phyloP scores from a whole-genome alignment of 2,797 vertebrate species.

The Rhinophrynus dorsalis region DNA sequence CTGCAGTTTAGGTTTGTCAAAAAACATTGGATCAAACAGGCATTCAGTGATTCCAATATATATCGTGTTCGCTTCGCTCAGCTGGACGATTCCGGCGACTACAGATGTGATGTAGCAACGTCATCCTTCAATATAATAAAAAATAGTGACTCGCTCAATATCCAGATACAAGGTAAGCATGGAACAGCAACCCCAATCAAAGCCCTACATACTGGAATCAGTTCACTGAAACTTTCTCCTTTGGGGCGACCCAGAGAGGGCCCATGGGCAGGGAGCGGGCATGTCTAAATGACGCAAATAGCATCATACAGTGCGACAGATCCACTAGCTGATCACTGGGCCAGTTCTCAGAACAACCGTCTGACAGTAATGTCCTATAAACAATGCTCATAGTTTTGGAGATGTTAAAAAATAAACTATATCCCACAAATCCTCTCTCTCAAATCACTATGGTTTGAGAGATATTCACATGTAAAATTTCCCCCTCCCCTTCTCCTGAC shows the following conservation, averaged over 20 bases:
- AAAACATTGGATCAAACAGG: background rate
- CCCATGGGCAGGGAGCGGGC: too few species aligned
- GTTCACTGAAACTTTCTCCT: background rate
- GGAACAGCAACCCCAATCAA: too few species aligned
- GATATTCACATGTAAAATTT: too few species aligned
- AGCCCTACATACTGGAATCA: background rate
- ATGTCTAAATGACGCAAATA: background rate
- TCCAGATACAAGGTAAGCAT: background rate
- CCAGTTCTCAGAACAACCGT: too few species aligned
- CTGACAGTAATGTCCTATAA: too few species aligned
- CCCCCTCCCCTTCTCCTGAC: too few species aligned
- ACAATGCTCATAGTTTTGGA: too few species aligned
- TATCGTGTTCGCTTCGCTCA: background rate
- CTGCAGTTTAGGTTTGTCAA: background rate
- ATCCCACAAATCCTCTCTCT: too few species aligned
- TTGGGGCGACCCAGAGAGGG: background rate
- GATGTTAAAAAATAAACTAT: too few species aligned
- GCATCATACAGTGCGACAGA: too few species aligned
- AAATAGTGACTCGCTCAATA: background rate
- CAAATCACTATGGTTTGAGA: too few species aligned
- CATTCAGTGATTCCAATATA: background rate
- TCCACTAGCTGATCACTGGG: too few species aligned
- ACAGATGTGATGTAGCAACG: background rate
- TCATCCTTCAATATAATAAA: background rate
- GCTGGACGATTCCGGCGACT: background rate